Base-by-base conservation (phyloP, 2,797 vertebrate genomes). In the Pempheris klunzingeri region DNA sequence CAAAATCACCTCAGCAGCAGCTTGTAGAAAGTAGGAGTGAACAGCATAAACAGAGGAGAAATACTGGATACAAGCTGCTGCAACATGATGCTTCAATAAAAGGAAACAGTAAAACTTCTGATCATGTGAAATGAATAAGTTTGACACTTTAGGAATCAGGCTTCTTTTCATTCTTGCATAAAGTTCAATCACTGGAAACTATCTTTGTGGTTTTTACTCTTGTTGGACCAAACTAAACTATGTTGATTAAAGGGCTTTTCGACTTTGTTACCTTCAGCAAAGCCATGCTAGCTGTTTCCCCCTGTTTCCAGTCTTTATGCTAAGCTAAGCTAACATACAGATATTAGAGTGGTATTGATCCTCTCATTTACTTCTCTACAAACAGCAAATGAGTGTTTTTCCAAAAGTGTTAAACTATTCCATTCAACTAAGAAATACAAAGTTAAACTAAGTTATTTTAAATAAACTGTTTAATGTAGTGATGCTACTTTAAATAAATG, bases 1-100 rank as follows among this genome's bases (percentile, higher is more conserved):
- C 17, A 71, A 63, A 64, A 72, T 78, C 32, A 54, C 32, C 53
- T 30, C 15, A 41, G 59, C 7, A 65, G 34, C 26, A 46, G 57
- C 15, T 24, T 22, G 32, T 43, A 41, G 18, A 13, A 20, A 62
- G 39, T 5, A 26, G 3, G 50, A 52, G 47, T 47, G 24, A 62
- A 47, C 41, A 7, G 32, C 32, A 57, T 38, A 28, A 32, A 60
- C 28, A 61, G 5, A 13, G 30, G 17, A 7, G 24, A 71, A 49
- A 9, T 44, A 9, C 3, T 26, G 3, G 13, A 34, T 55, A n/a
- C 2, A 53, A 22, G 43, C 7, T 17, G 34, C 24, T 67, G 15
- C 1, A 30, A 74, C 43, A 26, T n/a, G 15, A 28, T 41, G 15
- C 32, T 32, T 46, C 6, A 39, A 24, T 38, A 28, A 44, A 57